Percentiles rank a stretch among this genome's conserved stretches.
Conservation (phyloP, 2,888 invertebrate genomes). For the Callyntrura guangdongensis region DNA sequence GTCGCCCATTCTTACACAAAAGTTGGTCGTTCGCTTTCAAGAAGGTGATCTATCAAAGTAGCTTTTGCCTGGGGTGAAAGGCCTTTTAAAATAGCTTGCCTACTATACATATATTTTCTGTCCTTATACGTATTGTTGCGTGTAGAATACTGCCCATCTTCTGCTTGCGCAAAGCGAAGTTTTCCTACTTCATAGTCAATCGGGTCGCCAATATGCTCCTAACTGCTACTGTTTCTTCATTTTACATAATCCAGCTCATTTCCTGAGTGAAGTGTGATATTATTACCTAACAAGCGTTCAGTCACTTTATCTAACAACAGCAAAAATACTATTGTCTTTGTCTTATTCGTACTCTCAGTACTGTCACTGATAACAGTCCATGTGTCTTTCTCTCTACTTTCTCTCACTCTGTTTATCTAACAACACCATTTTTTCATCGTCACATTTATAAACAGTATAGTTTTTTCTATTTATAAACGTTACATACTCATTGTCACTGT, state of each 20-base stretch:
- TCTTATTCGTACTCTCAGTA: not conserved
- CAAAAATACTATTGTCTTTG: not conserved
- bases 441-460: not conserved
- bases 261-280: constrained; percentile 26
- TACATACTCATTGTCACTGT: not conserved
- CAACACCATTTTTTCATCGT: not conserved
- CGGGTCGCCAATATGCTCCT: constrained; percentile 36
- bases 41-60: constrained; percentile 80
- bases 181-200: not conserved
- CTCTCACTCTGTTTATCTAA: not conserved
- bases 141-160: constrained; percentile 34
- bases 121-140: constrained; percentile 20
- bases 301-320: not conserved
- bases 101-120: constrained; percentile 21
- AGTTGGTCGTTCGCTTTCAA: constrained; percentile 84
- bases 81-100: constrained; percentile 39
- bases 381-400: constrained; percentile 32
- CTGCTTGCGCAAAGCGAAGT: constrained; percentile 33
- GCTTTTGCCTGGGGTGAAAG: constrained; percentile 49
- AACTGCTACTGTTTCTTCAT: constrained; percentile 18
- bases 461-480: not conserved
- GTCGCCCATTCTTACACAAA: constrained; percentile 84
- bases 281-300: constrained; percentile 11
- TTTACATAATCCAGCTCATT: constrained; percentile 17
- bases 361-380: not conserved